Evolutionary conservation across 2,797 vertebrate species (phyloP), one percentile per base, ranked within the genome.

Genomic region (Hirundo rustica): DNA sequence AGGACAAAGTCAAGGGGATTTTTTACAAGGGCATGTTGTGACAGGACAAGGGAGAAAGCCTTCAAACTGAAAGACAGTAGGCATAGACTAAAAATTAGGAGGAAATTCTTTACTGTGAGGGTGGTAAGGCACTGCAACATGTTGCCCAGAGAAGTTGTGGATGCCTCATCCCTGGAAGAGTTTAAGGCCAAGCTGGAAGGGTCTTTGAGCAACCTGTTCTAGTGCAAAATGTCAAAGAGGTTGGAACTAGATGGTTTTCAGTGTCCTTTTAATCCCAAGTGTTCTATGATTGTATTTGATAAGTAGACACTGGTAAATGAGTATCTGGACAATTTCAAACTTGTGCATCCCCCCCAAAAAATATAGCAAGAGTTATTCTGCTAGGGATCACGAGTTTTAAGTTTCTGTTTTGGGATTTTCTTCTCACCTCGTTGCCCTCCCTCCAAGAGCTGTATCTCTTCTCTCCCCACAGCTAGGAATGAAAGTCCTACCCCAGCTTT

Each of bases 1-100:
- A 4, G 0, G 1, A 44, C 21, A 74, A 68, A 55, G 7, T 6
- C 32, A 62, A n/a, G 17, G 27, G 26, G 11, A 42, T 29, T 61
- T 68, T 66, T 48, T 8, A 20, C 34, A 23, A 18, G 18, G 26
- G 2, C 12, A 8, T 19, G 12, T 42, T 1, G 0, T 27, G 40
- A 60, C 8, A 48, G 25, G 6, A 19, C 12, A 27, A 32, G 27
- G 11, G 22, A 26, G 7, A 62, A 68, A 25, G 5, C 9, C 27
- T 55, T 25, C 30, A 81, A 23, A 55, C 22, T 42, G 42, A 55
- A 38, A 55, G 29, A 45, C 5, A 51, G 7, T 8, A 51, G 32
- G 6, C 17, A 82, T 44, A 5, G 5, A 13, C 27, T 48, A 36
- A 26, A 36, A n/a, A 29, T 48, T 18, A 48, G 22, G 48, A 42